A percentile compares a stretch with the other conserved stretches of the same genome.
These are phyloP conservation scores for Asteroscopus sphinx DNA, from an alignment of 2,888 invertebrate species.

Conservation along the genomic window DNA sequence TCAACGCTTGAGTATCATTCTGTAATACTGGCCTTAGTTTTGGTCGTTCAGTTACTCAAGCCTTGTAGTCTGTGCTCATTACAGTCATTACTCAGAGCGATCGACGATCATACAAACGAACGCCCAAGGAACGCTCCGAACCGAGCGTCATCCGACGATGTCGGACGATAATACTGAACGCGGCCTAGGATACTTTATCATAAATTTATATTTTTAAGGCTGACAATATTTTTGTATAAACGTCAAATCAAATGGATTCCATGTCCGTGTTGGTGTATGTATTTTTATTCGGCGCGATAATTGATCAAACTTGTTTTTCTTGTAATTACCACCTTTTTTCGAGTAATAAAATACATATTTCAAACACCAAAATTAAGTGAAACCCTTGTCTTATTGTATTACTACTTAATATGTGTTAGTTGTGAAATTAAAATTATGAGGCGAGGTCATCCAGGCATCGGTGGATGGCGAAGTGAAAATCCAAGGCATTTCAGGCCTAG, in stretches of 20 bases:
- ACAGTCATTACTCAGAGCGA: too few relatives aligned
- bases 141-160: too few relatives aligned
- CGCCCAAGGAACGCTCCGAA: too few relatives aligned
- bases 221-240: constrained; percentile 53
- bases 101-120: too few relatives aligned
- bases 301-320: constrained; percentile 69
- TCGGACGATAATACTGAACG: too few relatives aligned
- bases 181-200: too few relatives aligned
- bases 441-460: constrained; percentile 84
- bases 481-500: constrained; percentile 81
- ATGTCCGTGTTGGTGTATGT: constrained; percentile 57
- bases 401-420: constrained; percentile 70
- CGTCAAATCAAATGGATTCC: constrained; percentile 70
- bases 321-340: constrained; percentile 25
- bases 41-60: too few relatives aligned
- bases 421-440: constrained; percentile 80
- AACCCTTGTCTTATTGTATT: constrained; percentile 12
- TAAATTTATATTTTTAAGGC: constrained; percentile 22
- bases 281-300: constrained; percentile 73
- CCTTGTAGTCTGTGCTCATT: too few relatives aligned
- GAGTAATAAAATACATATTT: constrained; percentile 31
- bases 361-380: constrained; percentile 28
- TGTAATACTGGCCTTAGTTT: too few relatives aligned
- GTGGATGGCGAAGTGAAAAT: constrained; percentile 85
- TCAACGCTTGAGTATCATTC: too few relatives aligned